Base-by-base conservation (phyloP, 1,140 invertebrate genomes). In the Cotesia typhae region DNA sequence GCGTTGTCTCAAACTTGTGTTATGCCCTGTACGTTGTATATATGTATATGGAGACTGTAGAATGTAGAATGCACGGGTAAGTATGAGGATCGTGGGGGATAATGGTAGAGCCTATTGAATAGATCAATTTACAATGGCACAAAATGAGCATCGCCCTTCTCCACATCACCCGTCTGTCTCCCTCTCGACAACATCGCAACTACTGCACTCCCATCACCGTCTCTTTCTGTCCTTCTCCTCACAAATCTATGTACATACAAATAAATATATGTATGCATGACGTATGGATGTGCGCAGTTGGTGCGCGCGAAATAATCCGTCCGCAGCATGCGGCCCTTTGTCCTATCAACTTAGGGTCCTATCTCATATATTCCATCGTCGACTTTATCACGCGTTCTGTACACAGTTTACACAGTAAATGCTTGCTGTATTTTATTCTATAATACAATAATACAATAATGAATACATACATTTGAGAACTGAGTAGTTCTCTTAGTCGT, bases 121-220 rank as follows among this genome's bases (percentile, higher is more conserved):
- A 84, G 82, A 84, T 85, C 84, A 83, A 85, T 85, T 85, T 85
- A 85, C 83, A 85, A 84, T 84, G 82, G 80, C 77, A 80, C 78
- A 79, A 84, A 85, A 84, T 81, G 83, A 84, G 82, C 83, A 85
- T 79, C 77, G 71, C 77, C 71, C 75, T 75, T 74, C 69, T 75
- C 63, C 47, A 59, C 9, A 28, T 63, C 53, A 55, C 47, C 65
- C 74, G 63, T 69, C 61, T 71, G 36, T 38, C 20, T 51, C 68
- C 68, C 41, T 67, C 59, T 65, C 61, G 65, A 59, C 57, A 59
- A 28, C 57, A 20, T 17, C 17, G 17, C 67, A 14, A 37, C 51
- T 2, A 67, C 55, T n/a, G 28, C 28, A 28, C 28, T 28, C 28
- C 20, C 60, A 52, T 10, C 51, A n/a, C 51, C 52, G 52, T n/a